Evolutionary conservation across 1,140 invertebrate species (phyloP).

Genomic region (Trinorchestia longiramus): DNA sequence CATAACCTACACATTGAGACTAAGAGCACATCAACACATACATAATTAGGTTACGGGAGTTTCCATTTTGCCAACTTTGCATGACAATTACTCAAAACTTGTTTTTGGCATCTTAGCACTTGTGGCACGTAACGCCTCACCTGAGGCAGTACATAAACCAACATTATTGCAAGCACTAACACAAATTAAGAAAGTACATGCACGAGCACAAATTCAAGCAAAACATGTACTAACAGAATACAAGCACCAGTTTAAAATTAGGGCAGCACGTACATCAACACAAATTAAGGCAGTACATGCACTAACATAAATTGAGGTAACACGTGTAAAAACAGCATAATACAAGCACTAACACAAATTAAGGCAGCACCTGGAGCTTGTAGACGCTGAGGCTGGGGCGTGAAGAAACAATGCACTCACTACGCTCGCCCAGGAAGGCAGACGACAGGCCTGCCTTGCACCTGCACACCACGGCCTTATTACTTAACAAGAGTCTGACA

Average conservation of each 20-base stretch:
- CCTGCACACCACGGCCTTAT: not conserved
- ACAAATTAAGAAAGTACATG: not conserved
- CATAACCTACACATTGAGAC: too few relatives aligned
- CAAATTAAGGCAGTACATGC: not conserved
- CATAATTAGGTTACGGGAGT: too few relatives aligned
- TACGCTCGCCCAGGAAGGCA: not conserved
- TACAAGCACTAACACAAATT: not conserved
- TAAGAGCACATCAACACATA: too few relatives aligned
- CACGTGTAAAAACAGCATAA: constrained; percentile 71
- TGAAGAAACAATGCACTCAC: constrained; percentile 76
- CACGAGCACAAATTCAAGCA: not conserved
- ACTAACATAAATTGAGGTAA: not conserved
- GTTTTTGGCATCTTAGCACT: too few relatives aligned
- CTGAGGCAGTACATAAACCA: too few relatives aligned
- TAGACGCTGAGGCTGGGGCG: constrained; percentile 85
- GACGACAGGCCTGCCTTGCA: not conserved
- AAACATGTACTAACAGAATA: not conserved
- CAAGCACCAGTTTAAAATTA: not conserved
- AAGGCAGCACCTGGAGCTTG: constrained; percentile 73
- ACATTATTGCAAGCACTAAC: not conserved
- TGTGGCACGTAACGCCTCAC: too few relatives aligned
- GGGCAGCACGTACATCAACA: not conserved
- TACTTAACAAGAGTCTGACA: too few relatives aligned
- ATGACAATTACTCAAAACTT: too few relatives aligned
- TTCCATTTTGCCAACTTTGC: too few relatives aligned